Percentiles rank a stretch among this genome's conserved stretches.
These are phyloP conservation scores for Acromyrmex echinatior DNA, from an alignment of 1,140 invertebrate species.

Conservation along the genomic window DNA sequence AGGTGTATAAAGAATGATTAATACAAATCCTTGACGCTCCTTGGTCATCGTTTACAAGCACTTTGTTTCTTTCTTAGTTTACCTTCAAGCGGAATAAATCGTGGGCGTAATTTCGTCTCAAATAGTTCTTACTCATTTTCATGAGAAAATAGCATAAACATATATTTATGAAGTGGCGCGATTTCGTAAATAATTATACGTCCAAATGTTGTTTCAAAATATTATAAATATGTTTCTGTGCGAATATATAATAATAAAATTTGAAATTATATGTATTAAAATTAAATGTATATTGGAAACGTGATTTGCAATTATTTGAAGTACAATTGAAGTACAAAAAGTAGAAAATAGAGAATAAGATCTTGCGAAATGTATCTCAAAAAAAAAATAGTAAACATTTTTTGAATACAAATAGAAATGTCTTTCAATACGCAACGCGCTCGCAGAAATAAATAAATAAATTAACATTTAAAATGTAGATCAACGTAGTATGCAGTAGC, in stretches of 20 bases:
- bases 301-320: not conserved
- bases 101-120: conserved; percentile 50
- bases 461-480: not conserved
- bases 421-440: not conserved
- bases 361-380: not conserved
- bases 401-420: not conserved
- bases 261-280: not conserved
- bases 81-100: conserved; percentile 23
- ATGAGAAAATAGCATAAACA: not conserved
- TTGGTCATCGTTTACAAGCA: conserved; percentile 45
- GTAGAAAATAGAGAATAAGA: not conserved
- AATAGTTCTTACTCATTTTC: not conserved
- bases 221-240: not conserved
- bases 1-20: conserved; percentile 57
- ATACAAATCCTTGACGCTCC: conserved; percentile 72
- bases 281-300: not conserved
- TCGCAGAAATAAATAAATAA: not conserved
- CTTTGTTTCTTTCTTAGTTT: conserved; percentile 20
- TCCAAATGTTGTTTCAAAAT: not conserved
- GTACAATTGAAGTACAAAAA: not conserved
- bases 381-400: not conserved
- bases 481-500: not conserved
- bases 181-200: not conserved
- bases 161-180: not conserved
- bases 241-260: not conserved